Evolutionary conservation across 2,113 vertebrate genomes (phyloP), one percentile per base, ranked within the genome.

Genomic region (Myrmecophaga tridactyla): DNA sequence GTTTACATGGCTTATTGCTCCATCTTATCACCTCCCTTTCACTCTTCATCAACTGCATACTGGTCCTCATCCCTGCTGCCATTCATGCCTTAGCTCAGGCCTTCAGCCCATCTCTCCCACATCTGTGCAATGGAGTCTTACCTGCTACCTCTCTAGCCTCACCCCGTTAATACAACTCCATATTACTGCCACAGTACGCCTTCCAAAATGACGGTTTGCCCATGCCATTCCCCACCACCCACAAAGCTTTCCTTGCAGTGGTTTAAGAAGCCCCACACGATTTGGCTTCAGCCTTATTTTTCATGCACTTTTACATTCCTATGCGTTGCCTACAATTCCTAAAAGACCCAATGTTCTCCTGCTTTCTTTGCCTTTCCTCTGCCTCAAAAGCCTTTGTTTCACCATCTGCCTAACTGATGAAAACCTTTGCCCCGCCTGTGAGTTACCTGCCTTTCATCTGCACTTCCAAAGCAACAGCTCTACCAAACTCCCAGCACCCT

Each of bases 131-230:
- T 21, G 9, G 29, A 15, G 5, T 46, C 31, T 46, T 41, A 23
- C 25, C 56, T 25, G 75, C 84, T 31, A n/a, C n/a, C 82, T 36
- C 70, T 27, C 43, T 23, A n/a, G 7, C 6, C 65, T 3, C 41
- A 48, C 31, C 43, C 14, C 56, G n/a, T 36, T 27, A 17, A 4
- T 4, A 9, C 4, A 1, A 8, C 69, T 43, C 46, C 15, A 46
- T 4, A 2, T 4, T 2, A 53, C 27, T 3, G n/a, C 80, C 6
- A 8, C 0, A 3, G 75, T 43, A 27, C 18, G 48, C 51, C 39
- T 65, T n/a, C 83, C 4, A 20, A 11, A 62, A 41, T 29, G 60
- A n/a, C 43, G 34, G 23, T 36, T 31, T 48, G 43, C 36, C 17
- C 25, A 36, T 48, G 73, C 18, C 36, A 7, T 25, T 18, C 27